Evolutionary conservation across 2,888 invertebrate species (phyloP).

Genomic region (Elmis aenea): DNA sequence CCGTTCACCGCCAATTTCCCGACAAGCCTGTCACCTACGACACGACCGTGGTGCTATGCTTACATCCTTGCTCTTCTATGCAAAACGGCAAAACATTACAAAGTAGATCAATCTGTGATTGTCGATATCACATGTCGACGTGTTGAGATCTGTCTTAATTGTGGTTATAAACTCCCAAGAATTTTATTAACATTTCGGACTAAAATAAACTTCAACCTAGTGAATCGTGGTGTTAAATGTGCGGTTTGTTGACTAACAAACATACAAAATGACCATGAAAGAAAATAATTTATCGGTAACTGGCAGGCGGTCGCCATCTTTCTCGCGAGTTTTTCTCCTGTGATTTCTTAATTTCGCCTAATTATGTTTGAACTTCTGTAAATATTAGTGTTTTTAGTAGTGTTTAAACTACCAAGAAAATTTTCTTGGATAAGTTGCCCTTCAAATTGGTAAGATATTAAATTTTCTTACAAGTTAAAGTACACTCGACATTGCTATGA

Average conservation of each 20-base stretch:
- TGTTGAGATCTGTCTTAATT: constrained; percentile 25
- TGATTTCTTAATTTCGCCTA: constrained; percentile 33
- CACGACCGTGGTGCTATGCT: constrained; percentile 34
- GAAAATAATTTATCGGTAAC: constrained; percentile 48
- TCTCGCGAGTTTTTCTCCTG: constrained; percentile 50
- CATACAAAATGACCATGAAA: constrained; percentile 47
- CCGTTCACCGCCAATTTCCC: constrained; percentile 42
- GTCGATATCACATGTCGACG: constrained; percentile 41
- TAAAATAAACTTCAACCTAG: constrained; percentile 20
- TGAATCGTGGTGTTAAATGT: constrained; percentile 34
- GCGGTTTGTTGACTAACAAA: constrained; percentile 43
- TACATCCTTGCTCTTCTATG: constrained; percentile 44
- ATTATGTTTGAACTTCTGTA: constrained; percentile 33
- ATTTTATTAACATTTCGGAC: constrained; percentile 9
- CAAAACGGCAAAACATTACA: constrained; percentile 43
- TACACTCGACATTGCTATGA: no score
- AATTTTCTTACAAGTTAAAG: no score
- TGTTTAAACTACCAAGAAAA: constrained; percentile 16
- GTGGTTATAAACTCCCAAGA: constrained; percentile 9
- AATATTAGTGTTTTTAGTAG: constrained; percentile 28
- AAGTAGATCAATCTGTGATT: constrained; percentile 48
- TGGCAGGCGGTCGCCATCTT: constrained; percentile 56
- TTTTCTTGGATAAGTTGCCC: constrained; percentile 21
- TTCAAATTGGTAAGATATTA: constrained; percentile 22
- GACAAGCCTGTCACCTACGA: constrained; percentile 46